Conservation (phyloP, 2,113 vertebrate species). For the Poecilia latipinna region DNA sequence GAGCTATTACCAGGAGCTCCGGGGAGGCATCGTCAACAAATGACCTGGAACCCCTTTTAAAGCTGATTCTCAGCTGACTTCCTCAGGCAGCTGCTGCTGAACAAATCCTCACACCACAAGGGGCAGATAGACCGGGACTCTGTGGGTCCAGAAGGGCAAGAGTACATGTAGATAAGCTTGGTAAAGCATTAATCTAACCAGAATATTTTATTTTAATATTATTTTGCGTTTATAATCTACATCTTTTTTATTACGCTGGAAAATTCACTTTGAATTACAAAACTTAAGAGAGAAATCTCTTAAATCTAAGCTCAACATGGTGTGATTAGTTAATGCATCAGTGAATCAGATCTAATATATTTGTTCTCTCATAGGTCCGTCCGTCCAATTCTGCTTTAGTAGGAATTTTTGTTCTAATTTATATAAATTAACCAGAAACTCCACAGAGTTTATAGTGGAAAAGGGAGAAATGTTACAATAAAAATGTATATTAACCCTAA, state of each 20-base stretch:
- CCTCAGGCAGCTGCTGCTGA: slow-evolving; percentile 71
- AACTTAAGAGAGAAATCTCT: background rate
- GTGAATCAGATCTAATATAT: background rate
- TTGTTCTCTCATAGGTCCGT: background rate
- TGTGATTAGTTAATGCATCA: background rate
- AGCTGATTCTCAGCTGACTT: slow-evolving; percentile 70
- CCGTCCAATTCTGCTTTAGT: too few species aligned
- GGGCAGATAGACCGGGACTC: slow-evolving; percentile 6
- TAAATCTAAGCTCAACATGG: background rate
- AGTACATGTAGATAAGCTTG: background rate
- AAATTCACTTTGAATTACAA: background rate
- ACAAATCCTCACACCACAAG: slow-evolving; percentile 53
- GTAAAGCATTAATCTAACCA: background rate
- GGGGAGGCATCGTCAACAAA: slow-evolving; percentile 73
- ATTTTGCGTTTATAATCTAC: background rate
- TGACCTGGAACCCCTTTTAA: slow-evolving; percentile 78
- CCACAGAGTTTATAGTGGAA: too few species aligned
- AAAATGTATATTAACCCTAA: too few species aligned
- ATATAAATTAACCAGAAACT: too few species aligned
- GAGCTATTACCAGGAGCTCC: slow-evolving; percentile 71
- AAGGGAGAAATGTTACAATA: too few species aligned
- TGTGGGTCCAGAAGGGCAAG: slow-evolving; percentile 1
- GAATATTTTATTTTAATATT: background rate
- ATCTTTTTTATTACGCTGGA: too few species aligned
- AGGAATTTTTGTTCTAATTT: background rate